Conservation (phyloP, 2,797 vertebrate genomes). For the Lepilemur septentrionalis region DNA sequence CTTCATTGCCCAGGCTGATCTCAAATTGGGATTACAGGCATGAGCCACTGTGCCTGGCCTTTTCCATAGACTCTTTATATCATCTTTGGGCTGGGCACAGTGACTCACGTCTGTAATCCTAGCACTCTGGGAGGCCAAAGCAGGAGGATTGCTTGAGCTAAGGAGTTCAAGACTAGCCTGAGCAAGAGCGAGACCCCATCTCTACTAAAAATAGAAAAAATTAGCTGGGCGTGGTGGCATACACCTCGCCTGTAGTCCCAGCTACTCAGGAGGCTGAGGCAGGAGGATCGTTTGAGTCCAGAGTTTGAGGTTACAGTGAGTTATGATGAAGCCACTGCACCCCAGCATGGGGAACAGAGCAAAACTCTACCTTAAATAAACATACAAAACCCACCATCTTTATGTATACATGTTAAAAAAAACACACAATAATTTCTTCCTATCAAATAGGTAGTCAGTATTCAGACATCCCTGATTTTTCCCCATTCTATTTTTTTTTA, state of each 20-base stretch:
- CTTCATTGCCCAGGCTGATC: background rate
- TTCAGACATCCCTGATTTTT: background rate
- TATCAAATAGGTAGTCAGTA: background rate
- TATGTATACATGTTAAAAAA: background rate
- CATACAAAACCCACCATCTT: background rate
- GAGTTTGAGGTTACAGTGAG: background rate
- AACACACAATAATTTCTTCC: background rate
- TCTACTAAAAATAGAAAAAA: background rate
- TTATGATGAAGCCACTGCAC: background rate
- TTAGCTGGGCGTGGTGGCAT: background rate
- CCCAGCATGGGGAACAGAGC: background rate
- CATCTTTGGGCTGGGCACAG: background rate
- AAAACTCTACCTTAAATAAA: background rate
- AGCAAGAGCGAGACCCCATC: background rate
- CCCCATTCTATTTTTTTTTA: background rate
- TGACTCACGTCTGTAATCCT: background rate
- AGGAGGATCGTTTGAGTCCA: background rate
- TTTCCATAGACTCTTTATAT: background rate
- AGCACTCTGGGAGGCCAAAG: background rate
- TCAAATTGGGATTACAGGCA: background rate
- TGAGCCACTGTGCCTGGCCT: background rate
- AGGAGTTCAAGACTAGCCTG: background rate
- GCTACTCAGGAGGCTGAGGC: background rate
- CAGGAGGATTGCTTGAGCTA: background rate
- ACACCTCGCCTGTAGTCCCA: background rate